phyloP scores from a whole-genome alignment of 2,797 vertebrate species.

The Myotis myotis region DNA sequence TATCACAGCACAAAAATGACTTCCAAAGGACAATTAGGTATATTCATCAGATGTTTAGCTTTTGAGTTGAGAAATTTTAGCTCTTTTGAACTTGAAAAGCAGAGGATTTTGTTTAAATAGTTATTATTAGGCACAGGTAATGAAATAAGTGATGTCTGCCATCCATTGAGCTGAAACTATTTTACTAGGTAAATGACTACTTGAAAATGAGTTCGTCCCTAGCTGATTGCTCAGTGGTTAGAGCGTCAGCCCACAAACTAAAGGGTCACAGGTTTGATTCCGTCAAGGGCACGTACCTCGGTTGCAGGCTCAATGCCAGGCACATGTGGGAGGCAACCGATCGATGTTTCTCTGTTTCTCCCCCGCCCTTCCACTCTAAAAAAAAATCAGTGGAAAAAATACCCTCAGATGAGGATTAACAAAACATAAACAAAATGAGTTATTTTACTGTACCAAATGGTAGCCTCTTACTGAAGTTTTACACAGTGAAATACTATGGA shows the following conservation, averaged over 20 bases:
- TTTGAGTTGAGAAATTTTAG: background rate
- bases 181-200: background rate
- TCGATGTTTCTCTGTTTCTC: too few relatives aligned
- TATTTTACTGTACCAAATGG: background rate
- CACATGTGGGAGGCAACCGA: too few relatives aligned
- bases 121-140: background rate
- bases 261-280: too few relatives aligned
- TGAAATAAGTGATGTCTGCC: background rate
- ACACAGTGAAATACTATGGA: background rate
- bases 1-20: background rate
- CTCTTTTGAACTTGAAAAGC: background rate
- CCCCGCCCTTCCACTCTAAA: too few relatives aligned
- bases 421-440: background rate
- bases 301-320: too few relatives aligned
- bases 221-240: too few relatives aligned
- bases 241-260: too few relatives aligned
- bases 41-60: background rate
- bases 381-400: too few relatives aligned
- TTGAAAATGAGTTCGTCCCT: background rate
- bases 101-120: background rate
- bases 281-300: too few relatives aligned
- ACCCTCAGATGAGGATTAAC: too few relatives aligned
- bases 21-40: background rate
- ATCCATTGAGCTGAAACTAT: background rate
- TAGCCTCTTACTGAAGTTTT: background rate